phyloP scores from a whole-genome alignment of 2,888 invertebrate genomes.

The Agriopis aurantiaria region DNA sequence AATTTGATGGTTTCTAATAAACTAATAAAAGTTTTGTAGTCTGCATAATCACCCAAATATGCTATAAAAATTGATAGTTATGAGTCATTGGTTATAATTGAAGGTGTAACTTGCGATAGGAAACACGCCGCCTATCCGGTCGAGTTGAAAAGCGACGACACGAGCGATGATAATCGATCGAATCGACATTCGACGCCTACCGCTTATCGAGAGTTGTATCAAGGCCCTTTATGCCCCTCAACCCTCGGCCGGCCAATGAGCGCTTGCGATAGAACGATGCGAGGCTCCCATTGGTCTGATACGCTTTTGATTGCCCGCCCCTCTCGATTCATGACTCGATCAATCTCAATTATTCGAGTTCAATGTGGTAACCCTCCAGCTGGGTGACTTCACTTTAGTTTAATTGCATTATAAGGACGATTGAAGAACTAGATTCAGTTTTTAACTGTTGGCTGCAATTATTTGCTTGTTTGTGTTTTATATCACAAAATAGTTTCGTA shows the following conservation, averaged over 20 bases:
- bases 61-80: constrained; percentile 25
- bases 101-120: constrained; percentile 36
- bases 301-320: constrained; percentile 85
- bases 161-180: constrained; percentile 77
- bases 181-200: constrained; percentile 79
- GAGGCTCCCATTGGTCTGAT: constrained; percentile 78
- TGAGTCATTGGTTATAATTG: constrained; percentile 31
- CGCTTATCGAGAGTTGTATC: constrained; percentile 82
- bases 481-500: background rate
- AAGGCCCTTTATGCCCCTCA: constrained; percentile 79
- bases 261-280: constrained; percentile 58
- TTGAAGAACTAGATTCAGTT: constrained; percentile 16
- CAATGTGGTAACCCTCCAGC: constrained; percentile 67
- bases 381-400: constrained; percentile 56
- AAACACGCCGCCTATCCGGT: constrained; percentile 47
- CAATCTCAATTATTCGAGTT: constrained; percentile 80
- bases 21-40: constrained; percentile 26
- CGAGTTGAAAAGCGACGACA: constrained; percentile 52
- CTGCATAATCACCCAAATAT: constrained; percentile 25
- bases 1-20: constrained; percentile 34
- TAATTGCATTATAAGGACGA: constrained; percentile 51
- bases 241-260: constrained; percentile 77
- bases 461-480: background rate
- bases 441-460: constrained; percentile 13
- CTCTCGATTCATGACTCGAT: constrained; percentile 80